Conservation (phyloP, 1,140 invertebrate species). For the Tetragnatha versicolor region DNA sequence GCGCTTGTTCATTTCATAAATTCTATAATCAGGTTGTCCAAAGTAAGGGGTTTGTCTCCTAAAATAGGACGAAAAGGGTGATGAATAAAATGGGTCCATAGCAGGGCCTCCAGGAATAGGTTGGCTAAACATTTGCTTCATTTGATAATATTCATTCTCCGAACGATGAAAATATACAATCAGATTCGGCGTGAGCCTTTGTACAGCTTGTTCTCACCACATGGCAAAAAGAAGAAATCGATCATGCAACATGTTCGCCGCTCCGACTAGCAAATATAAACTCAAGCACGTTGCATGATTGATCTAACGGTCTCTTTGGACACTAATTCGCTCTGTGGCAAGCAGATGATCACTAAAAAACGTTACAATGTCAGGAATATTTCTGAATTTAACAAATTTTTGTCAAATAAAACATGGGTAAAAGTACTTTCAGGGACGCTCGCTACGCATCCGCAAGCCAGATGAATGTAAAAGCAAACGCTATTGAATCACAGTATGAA, state of each 20-base stretch:
- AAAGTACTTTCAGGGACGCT: conserved; percentile 14
- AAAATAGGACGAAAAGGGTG: conserved; percentile 57
- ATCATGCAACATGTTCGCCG: conserved; percentile 19
- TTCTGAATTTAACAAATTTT: too few species aligned
- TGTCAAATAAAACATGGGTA: too few species aligned
- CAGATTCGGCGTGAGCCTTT: conserved; percentile 26
- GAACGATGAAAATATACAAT: conserved; percentile 20
- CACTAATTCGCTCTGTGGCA: not conserved
- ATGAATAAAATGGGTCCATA: conserved; percentile 57
- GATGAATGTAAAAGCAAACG: not conserved
- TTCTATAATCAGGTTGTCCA: conserved; percentile 57
- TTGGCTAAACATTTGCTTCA: conserved; percentile 58
- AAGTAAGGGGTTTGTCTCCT: conserved; percentile 57
- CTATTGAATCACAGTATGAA: not conserved
- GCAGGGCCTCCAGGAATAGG: conserved; percentile 55
- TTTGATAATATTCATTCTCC: conserved; percentile 49
- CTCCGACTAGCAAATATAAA: not conserved
- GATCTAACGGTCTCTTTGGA: not conserved
- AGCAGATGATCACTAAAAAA: not conserved
- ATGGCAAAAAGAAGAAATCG: conserved; percentile 28
- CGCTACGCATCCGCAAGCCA: not conserved
- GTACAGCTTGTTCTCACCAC: not conserved
- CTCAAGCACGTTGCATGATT: not conserved
- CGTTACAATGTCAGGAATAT: not conserved
- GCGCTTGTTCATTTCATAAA: conserved; percentile 58